These are phyloP conservation scores for Apis mellifera DNA, from an alignment of 1,140 invertebrate species.

Conservation along the genomic window Amel_HAv3.1 CM009941.2:15817501-15818000, in stretches of 20 bases:
- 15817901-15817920: slow-evolving; percentile 15
- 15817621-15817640: neutral
- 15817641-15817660: neutral
- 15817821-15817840: slow-evolving; percentile 15
- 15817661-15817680: neutral
- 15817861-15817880: slow-evolving; percentile 16
- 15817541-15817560: too few species aligned
- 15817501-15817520: too few species aligned
- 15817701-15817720: slow-evolving; percentile 9
- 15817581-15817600: neutral
- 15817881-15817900: slow-evolving; percentile 16
- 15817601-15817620: slow-evolving; percentile 1
- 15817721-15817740: neutral
- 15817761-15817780: neutral
- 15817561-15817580: neutral
- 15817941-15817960: neutral
- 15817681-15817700: slow-evolving; percentile 12
- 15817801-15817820: neutral
- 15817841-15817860: neutral
- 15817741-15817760: neutral
- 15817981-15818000: slow-evolving; percentile 54
- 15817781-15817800: neutral
- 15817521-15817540: too few species aligned
- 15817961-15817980: neutral
- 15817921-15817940: slow-evolving; percentile 8